Conservation (phyloP, 2,888 invertebrate genomes). For the Himalopsyche anomala region DNA sequence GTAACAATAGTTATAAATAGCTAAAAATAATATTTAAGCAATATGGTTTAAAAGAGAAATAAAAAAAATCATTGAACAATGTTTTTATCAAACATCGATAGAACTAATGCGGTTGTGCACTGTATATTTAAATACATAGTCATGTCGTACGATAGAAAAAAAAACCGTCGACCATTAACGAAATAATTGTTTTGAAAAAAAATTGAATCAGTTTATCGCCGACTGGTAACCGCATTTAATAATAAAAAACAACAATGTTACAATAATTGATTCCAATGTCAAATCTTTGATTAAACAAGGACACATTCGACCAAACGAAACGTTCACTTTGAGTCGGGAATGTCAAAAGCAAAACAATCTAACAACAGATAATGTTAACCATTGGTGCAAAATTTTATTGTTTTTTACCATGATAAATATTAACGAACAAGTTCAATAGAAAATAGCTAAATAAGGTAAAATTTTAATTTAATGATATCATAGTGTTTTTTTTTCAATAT, state of each 20-base stretch:
- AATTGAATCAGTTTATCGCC: conserved; percentile 12
- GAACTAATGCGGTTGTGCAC: not conserved
- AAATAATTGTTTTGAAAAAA: not conserved
- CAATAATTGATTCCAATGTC: conserved; percentile 37
- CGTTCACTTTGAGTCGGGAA: conserved; percentile 15
- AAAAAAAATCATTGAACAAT: no score
- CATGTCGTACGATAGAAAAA: not conserved
- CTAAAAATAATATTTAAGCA: no score
- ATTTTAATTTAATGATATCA: no score
- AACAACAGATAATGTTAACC: conserved; percentile 5
- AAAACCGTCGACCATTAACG: not conserved
- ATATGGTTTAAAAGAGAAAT: no score
- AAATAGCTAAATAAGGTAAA: no score
- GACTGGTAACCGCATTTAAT: conserved; percentile 1
- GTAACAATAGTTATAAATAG: no score
- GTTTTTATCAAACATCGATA: no score
- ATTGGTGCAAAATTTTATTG: not conserved
- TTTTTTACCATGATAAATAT: no score
- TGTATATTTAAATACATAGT: not conserved
- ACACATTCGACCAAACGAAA: conserved; percentile 1
- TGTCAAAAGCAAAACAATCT: not conserved
- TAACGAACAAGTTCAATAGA: no score
- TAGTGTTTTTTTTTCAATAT: no score
- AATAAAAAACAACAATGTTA: not conserved
- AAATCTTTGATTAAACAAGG: conserved; percentile 20